Base-by-base conservation (phyloP, 2,797 vertebrate species). In the Nannoperca obscura region DNA sequence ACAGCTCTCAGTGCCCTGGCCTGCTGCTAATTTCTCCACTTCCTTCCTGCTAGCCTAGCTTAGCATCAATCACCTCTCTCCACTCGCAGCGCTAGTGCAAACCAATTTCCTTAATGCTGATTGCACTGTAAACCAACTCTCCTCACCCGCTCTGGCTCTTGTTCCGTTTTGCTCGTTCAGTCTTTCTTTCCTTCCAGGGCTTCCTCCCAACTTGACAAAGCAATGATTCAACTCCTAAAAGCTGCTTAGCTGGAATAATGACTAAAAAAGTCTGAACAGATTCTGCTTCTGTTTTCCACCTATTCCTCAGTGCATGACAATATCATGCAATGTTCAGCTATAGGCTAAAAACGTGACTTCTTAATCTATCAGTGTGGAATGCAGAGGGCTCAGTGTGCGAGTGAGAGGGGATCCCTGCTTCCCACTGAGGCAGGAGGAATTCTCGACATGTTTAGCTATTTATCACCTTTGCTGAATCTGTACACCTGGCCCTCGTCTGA, bases 91-190 rank as follows among this genome's bases (percentile, higher is more conserved):
- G 55, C 89, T 82, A 86, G 85, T 86, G 91, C 91, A 92, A 94
- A 92, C 92, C 91, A 93, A 93, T 95, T 95, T 93, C 94, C 91
- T 91, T 93, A 93, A 91, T 93, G 90, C 92, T 95, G 92, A 95
- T 95, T 94, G 91, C 92, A 93, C 90, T 95, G 91, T 94, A 94
- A 94, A 95, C 94, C 83, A 90, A 91, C 89, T 93, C 90, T 92
- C 89, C 78, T 86, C 89, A 78, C 81, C 82, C 77, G 63, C 87
- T 88, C 88, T 83, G 81, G 84, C 83, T 88, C 80, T 78, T 71
- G 78, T 91, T 89, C 87, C 75, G 60, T 84, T 89, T 78, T 62
- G 82, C 86, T 74, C 66, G 17, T 76, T 90, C 82, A 82, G 86
- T 91, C 78, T 89, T 83, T 86, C 84, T 87, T 93, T 88, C 77